These are phyloP conservation scores for Acrobasis consociella DNA, from an alignment of 2,888 invertebrate genomes.

Conservation along the genomic window DNA sequence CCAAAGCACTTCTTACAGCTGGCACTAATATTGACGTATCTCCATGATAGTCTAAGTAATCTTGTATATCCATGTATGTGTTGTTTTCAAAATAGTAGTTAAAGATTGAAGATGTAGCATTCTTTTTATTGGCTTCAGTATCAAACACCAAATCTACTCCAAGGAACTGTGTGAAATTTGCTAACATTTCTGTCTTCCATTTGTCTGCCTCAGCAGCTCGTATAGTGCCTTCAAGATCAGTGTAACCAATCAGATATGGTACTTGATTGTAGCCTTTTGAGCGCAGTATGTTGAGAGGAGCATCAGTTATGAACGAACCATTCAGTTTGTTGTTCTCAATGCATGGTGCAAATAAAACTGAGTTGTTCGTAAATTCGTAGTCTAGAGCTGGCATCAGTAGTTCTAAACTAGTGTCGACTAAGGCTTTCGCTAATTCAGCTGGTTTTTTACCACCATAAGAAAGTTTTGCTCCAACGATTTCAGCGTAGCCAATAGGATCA, in stretches of 20 bases:
- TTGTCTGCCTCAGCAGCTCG: conserved; percentile 53
- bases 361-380: conserved; percentile 59
- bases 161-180: conserved; percentile 62
- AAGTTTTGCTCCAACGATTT: conserved; percentile 51
- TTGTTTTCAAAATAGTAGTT: conserved; percentile 58
- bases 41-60: conserved; percentile 66
- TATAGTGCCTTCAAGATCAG: conserved; percentile 66
- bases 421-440: conserved; percentile 49
- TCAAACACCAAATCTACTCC: conserved; percentile 58
- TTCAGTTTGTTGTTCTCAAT: conserved; percentile 55
- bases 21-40: conserved; percentile 62
- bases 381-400: conserved; percentile 50
- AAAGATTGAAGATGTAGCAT: conserved; percentile 45
- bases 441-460: conserved; percentile 49
- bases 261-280: conserved; percentile 59
- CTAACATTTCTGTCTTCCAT: conserved; percentile 62
- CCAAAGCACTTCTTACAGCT: conserved; percentile 54
- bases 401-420: conserved; percentile 40
- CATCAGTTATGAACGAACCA: conserved; percentile 54
- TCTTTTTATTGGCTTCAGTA: conserved; percentile 38
- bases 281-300: conserved; percentile 58
- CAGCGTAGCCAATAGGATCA: conserved; percentile 61
- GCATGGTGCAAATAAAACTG: conserved; percentile 69
- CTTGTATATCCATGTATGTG: conserved; percentile 57
- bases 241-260: conserved; percentile 63